Conservation (phyloP, 2,113 vertebrate genomes). For the Eidolon helvum region DNA sequence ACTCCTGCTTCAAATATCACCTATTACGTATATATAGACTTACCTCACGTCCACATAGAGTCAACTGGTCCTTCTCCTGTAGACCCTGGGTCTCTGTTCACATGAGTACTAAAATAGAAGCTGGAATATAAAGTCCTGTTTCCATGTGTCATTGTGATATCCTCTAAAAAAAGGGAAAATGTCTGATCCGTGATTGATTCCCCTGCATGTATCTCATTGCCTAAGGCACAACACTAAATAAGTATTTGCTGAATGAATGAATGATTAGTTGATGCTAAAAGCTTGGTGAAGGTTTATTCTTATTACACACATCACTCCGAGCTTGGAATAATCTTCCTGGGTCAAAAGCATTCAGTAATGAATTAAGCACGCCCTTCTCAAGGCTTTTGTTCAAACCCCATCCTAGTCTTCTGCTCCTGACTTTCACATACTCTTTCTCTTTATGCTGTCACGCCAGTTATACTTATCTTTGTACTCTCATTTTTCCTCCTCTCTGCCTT, state of each 20-base stretch:
- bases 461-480: rapidly evolving
- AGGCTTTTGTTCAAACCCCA: neutral
- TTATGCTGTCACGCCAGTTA: rapidly evolving
- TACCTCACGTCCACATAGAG: rapidly evolving
- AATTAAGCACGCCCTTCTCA: rapidly evolving
- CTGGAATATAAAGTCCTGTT: neutral
- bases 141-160: neutral
- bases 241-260: neutral
- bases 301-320: neutral
- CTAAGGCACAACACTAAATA: neutral
- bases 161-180: neutral
- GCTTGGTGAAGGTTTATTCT: neutral
- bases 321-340: neutral
- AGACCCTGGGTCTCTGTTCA: neutral
- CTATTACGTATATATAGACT: neutral
- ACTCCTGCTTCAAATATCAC: no score
- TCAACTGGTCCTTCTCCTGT: neutral
- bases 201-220: neutral
- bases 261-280: neutral
- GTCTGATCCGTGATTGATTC: neutral
- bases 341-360: neutral
- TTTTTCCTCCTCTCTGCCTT: neutral
- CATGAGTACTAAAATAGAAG: neutral
- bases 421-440: rapidly evolving
- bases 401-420: rapidly evolving